Evolutionary conservation across 92 coral and sea anemone genomes (phyloP), one percentile per base, ranked within the genome.

Genomic region (Epizoanthus scotinus): DNA sequence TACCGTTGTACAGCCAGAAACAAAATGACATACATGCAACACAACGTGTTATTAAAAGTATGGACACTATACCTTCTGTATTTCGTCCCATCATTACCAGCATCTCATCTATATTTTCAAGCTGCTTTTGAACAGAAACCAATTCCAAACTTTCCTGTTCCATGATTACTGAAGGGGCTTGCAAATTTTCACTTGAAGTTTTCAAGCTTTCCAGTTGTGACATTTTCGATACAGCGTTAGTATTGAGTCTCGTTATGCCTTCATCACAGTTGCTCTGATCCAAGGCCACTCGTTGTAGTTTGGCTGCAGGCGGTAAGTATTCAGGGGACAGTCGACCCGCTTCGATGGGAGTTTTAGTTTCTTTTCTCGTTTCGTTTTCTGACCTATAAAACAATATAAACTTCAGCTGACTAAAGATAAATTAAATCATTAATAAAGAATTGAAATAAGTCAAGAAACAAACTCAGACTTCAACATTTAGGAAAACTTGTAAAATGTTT

Each of bases 221-320:
- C 24, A 27, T 38, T 19, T 19, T 8, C 25, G 38, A 15, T 22
- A 15, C 53, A 40, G 6, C 22, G 21, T 54, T 14, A 24, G 38
- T 34, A 2, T 55, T 59, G 29, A 10, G 28, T 5, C 50, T 14
- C 12, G 50, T 13, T 75, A 8, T 40, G 47, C 14, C 38, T 75
- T 75, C 50, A 24, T 12, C 24, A 10, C 68, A 20, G 67, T 8
- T 24, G 5, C 25, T 5, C 24, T 29, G 47, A 64, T 29, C 70
- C 70, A 64, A 4, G 36, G 81, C 15, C 42, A 87, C 61, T 47
- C 73, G 82, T 38, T 83, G 73, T 15, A 78, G 26, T 84, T 87
- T 87, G 75, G 87, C 73, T 14, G 82, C 82, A 40, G 91, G 91
- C 44, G 91, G 88, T 25, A 71, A 82, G 42, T 27, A 87, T 61